A percentile compares a stretch with the other conserved stretches of the same genome.
Evolutionary conservation across 2,113 vertebrate genomes (phyloP).

Genomic region (Corydoras maculifer): DNA sequence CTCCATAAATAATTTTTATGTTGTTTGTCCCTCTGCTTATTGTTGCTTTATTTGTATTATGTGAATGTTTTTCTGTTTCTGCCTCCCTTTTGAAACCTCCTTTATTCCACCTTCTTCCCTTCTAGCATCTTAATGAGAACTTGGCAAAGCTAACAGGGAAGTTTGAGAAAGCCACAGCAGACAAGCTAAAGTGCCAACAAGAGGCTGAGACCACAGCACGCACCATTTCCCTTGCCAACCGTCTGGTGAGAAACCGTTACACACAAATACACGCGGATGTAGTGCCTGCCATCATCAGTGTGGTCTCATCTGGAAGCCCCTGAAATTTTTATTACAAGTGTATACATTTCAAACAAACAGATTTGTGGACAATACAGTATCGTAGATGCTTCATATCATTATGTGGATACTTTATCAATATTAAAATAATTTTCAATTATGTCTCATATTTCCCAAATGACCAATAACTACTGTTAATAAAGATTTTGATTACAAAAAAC

Average conservation of each 20-base stretch:
- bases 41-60: conserved; percentile 44
- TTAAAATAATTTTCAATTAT: no score
- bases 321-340: no score
- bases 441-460: no score
- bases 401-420: no score
- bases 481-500: no score
- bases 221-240: conserved; percentile 87
- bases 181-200: conserved; percentile 88
- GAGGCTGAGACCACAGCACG: conserved; percentile 78
- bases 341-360: no score
- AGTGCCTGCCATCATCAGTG: no score
- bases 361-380: no score
- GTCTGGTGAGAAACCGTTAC: conserved; percentile 75
- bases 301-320: no score
- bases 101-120: conserved; percentile 30
- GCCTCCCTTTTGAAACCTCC: conserved; percentile 24
- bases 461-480: no score
- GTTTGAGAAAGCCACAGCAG: conserved; percentile 87
- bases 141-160: conserved; percentile 79
- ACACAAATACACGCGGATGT: conserved; percentile 9
- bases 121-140: conserved; percentile 86
- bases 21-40: conserved; percentile 62
- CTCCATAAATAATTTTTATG: background rate
- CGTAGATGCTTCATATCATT: no score
- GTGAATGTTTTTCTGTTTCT: conserved; percentile 31